Evolutionary conservation across 2,888 invertebrate genomes (phyloP).

Genomic region (Syrista parreyssii): DNA sequence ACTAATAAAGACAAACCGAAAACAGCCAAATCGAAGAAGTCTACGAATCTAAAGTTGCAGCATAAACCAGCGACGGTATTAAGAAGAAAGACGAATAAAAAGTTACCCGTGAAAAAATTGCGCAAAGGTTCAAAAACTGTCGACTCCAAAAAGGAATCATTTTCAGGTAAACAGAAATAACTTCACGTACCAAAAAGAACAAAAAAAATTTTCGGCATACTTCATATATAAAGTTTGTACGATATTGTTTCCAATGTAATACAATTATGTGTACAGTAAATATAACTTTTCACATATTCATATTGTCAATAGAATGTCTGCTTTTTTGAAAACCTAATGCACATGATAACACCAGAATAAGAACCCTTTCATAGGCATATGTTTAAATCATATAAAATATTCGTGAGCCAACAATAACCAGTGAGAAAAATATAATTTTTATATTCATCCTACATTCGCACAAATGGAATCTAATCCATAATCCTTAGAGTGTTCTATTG

Average conservation of each 20-base stretch:
- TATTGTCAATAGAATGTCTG: not conserved
- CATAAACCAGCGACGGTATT: not conserved
- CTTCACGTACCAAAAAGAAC: too few species aligned
- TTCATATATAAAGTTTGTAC: not conserved
- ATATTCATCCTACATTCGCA: not conserved
- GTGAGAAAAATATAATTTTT: not conserved
- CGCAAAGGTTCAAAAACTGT: not conserved
- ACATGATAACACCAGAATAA: not conserved
- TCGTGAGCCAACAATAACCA: not conserved
- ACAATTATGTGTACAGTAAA: not conserved
- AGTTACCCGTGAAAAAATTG: not conserved
- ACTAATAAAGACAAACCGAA: slow-evolving; percentile 12
- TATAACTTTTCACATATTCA: not conserved
- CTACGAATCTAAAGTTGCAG: not conserved
- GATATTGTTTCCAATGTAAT: not conserved
- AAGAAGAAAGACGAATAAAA: not conserved
- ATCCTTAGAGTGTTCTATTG: slow-evolving; percentile 55
- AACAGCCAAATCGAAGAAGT: not conserved
- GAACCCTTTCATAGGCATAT: not conserved
- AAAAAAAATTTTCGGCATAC: not conserved
- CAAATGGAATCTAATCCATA: slow-evolving; percentile 44
- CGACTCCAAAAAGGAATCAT: not conserved
- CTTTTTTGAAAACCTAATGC: not conserved
- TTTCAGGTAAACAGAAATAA: not conserved
- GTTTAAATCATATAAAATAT: not conserved